Conservation (phyloP, 2,797 vertebrate genomes). For the Cyclopterus lumpus region DNA sequence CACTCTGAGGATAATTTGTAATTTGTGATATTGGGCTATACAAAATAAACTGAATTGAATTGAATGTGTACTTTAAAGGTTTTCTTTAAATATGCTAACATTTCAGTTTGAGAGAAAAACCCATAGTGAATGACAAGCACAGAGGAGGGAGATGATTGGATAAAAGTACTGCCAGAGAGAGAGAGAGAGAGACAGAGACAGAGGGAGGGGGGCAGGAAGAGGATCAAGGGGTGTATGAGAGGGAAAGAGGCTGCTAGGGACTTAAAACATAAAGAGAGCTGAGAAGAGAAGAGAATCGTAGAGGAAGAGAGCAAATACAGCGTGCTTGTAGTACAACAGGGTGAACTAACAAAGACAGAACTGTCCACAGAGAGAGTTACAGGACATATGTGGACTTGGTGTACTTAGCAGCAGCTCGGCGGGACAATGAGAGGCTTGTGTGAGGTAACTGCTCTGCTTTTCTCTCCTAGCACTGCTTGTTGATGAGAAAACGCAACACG, state of each 20-base stretch:
- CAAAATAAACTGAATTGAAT: no score
- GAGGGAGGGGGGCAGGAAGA: background rate
- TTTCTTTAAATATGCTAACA: background rate
- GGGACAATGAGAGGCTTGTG: conserved; percentile 35
- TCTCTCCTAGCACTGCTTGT: conserved; percentile 18
- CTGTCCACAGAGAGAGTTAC: background rate
- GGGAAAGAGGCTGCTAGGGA: conserved; percentile 24
- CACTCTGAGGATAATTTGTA: no score
- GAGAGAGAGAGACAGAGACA: background rate
- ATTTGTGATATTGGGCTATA: no score
- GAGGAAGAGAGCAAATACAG: conserved; percentile 14
- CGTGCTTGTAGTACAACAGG: conserved; percentile 40
- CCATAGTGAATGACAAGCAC: background rate
- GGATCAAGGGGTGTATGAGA: conserved; percentile 17
- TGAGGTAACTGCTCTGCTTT: conserved; percentile 51
- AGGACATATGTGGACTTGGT: conserved; percentile 23
- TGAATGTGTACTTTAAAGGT: background rate
- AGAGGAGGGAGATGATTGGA: background rate
- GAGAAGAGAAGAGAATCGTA: conserved; percentile 20
- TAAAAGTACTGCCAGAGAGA: background rate
- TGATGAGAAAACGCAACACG: conserved; percentile 6
- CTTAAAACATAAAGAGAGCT: conserved; percentile 31
- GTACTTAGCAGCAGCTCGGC: conserved; percentile 13
- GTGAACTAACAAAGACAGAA: conserved; percentile 25
- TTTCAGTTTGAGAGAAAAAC: background rate